Evolutionary conservation across 2,797 vertebrate genomes (phyloP).

Genomic region (Leucoraja ocellata): DNA sequence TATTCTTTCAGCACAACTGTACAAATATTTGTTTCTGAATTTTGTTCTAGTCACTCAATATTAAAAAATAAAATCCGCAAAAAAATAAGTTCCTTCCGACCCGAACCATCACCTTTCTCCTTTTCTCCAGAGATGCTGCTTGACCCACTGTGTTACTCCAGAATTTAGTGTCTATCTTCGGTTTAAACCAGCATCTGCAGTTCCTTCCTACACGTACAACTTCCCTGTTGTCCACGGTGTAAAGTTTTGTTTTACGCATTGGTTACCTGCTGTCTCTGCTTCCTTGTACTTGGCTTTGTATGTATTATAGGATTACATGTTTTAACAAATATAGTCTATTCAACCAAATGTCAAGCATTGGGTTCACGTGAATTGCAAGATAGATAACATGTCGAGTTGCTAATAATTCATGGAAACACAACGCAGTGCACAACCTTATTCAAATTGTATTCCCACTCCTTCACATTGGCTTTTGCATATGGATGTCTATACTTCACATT

Average conservation of each 20-base stretch:
- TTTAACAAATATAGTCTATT: background rate
- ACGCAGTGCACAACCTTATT: background rate
- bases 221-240: background rate
- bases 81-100: too few relatives aligned
- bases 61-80: background rate
- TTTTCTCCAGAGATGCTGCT: too few relatives aligned
- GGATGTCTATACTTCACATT: background rate
- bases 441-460: background rate
- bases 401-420: background rate
- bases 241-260: background rate
- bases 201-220: too few relatives aligned
- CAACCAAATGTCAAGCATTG: background rate
- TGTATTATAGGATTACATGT: background rate
- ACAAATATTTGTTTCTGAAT: background rate
- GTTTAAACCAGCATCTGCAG: too few relatives aligned
- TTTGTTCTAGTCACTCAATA: background rate
- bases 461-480: background rate
- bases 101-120: too few relatives aligned
- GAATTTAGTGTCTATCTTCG: too few relatives aligned
- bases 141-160: too few relatives aligned
- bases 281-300: background rate
- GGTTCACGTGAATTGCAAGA: background rate
- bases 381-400: background rate
- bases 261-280: background rate
- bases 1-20: background rate